phyloP scores from a whole-genome alignment of 2,888 invertebrate species.

The Caenorhabditis afra region DNA sequence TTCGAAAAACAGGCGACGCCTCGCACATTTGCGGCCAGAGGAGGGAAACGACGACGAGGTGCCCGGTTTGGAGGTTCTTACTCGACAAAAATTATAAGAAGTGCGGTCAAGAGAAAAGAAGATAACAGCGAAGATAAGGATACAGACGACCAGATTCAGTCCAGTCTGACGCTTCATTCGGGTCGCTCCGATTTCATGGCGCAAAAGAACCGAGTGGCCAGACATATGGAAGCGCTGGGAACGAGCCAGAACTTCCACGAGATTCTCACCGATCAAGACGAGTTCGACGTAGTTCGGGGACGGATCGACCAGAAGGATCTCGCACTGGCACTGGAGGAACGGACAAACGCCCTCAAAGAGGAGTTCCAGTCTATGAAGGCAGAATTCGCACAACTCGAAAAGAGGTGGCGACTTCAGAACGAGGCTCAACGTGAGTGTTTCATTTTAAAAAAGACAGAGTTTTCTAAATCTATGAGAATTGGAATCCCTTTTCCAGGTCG shows the following conservation, averaged over 20 bases:
- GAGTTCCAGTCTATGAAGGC: neutral
- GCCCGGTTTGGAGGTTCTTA: conserved; percentile 16
- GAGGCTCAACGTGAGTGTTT: conserved; percentile 25
- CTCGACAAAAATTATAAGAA: neutral
- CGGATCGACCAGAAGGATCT: conserved; percentile 1
- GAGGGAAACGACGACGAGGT: conserved; percentile 3
- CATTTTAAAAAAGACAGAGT: too few relatives aligned
- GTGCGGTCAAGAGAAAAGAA: neutral
- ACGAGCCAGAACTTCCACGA: neutral
- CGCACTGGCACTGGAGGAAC: conserved; percentile 17
- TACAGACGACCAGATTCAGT: neutral
- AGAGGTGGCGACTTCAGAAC: neutral
- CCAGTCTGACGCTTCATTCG: conserved; percentile 2
- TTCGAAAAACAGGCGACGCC: neutral
- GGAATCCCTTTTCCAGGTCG: too few relatives aligned
- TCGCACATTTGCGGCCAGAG: neutral
- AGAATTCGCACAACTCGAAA: conserved; percentile 9
- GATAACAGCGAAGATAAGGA: conserved; percentile 23
- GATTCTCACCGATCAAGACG: neutral
- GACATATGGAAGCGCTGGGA: conserved; percentile 4
- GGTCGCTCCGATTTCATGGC: conserved; percentile 10
- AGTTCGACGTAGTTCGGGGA: too few relatives aligned
- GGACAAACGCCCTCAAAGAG: conserved; percentile 13
- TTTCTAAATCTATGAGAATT: too few relatives aligned
- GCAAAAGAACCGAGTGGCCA: conserved; percentile 23